These are phyloP conservation scores for Gobionotothen gibberifrons DNA, from an alignment of 2,797 vertebrate species.

Conservation along the genomic window DNA sequence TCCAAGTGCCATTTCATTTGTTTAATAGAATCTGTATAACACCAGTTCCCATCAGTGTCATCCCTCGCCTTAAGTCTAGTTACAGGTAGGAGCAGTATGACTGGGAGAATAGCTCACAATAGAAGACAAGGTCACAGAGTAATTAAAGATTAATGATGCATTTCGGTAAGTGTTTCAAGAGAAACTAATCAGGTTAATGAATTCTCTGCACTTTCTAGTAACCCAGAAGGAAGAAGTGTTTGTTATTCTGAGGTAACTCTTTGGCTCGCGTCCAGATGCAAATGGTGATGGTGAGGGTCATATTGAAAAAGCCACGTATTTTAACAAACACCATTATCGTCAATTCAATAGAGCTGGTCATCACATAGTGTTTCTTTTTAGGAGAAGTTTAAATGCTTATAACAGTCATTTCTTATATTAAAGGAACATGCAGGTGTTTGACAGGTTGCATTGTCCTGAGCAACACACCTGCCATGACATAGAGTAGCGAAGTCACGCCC, in stretches of 20 bases:
- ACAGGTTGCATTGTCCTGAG: neutral
- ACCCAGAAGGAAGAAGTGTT: slow-evolving; percentile 27
- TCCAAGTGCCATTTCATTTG: no score
- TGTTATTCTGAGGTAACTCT: slow-evolving; percentile 37
- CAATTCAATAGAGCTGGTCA: slow-evolving; percentile 33
- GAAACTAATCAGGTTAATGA: slow-evolving; percentile 84
- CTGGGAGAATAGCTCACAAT: slow-evolving; percentile 65
- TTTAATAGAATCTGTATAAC: neutral
- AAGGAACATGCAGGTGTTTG: neutral
- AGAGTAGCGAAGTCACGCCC: no score
- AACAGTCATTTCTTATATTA: neutral
- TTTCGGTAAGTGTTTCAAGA: slow-evolving; percentile 81
- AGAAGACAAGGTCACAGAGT: slow-evolving; percentile 75
- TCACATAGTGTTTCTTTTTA: slow-evolving; percentile 28
- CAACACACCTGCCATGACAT: neutral
- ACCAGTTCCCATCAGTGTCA: slow-evolving; percentile 2
- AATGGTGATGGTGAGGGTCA: slow-evolving; percentile 25
- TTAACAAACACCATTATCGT: slow-evolving; percentile 11
- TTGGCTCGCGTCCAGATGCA: slow-evolving; percentile 6
- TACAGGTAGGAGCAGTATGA: slow-evolving; percentile 51
- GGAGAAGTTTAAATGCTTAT: slow-evolving; percentile 38
- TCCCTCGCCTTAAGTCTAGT: slow-evolving; percentile 49
- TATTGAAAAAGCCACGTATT: neutral
- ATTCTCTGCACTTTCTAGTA: slow-evolving; percentile 74
- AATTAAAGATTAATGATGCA: slow-evolving; percentile 87